These are phyloP conservation scores for Oncorhynchus clarkii DNA, from an alignment of 2,113 vertebrate species.

Conservation along the genomic window DNA sequence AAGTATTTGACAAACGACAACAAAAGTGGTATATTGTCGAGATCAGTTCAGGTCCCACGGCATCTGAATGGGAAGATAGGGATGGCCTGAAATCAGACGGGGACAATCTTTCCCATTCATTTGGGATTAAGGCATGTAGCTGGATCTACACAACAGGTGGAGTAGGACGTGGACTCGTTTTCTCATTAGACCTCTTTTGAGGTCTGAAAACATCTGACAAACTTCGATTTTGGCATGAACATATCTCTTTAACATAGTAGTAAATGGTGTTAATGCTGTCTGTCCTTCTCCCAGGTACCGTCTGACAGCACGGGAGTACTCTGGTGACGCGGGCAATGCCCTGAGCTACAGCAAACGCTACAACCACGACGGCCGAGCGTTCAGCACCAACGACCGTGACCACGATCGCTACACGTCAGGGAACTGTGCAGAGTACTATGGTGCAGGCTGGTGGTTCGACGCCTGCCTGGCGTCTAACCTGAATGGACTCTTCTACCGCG, in stretches of 20 bases:
- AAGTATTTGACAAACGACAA: not conserved
- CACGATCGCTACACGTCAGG: constrained; percentile 74
- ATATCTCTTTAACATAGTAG: too few relatives aligned
- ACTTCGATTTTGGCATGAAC: too few relatives aligned
- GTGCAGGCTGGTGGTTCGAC: constrained; percentile 81
- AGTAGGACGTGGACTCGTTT: too few relatives aligned
- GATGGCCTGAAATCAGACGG: too few relatives aligned
- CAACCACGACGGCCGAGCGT: constrained; percentile 77
- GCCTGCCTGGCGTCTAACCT: constrained; percentile 80
- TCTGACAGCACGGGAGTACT: constrained; percentile 74
- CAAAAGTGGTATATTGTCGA: too few relatives aligned
- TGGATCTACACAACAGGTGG: too few relatives aligned
- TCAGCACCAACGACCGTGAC: constrained; percentile 77
- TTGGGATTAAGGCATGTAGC: too few relatives aligned
- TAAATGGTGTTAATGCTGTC: not conserved
- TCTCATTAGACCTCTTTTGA: too few relatives aligned
- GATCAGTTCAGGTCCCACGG: too few relatives aligned
- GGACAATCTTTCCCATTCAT: too few relatives aligned
- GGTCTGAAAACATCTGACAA: too few relatives aligned
- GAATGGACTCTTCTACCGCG: constrained; percentile 74
- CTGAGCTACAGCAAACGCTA: constrained; percentile 80
- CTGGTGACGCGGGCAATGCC: constrained; percentile 77
- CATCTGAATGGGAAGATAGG: too few relatives aligned
- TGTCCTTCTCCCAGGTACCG: constrained; percentile 63
- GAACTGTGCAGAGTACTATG: constrained; percentile 78